A percentile compares a stretch with the other conserved stretches of the same genome.
Conservation (phyloP, 1,140 invertebrate genomes). For the Ephestia elutella region DNA sequence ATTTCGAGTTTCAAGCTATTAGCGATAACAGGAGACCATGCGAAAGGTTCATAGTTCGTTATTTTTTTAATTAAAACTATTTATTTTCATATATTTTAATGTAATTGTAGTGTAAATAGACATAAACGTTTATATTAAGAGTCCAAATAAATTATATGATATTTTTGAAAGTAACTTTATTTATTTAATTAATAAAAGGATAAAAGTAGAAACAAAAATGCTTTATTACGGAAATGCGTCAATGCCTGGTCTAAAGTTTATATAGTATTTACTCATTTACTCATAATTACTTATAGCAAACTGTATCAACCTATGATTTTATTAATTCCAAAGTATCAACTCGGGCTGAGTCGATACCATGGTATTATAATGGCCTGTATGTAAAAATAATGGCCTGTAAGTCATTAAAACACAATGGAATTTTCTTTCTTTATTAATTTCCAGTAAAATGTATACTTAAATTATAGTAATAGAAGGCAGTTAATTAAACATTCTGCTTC, state of each 20-base stretch:
- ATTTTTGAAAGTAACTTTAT: too few relatives aligned
- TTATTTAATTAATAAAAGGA: too few relatives aligned
- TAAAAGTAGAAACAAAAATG: slow-evolving; percentile 11
- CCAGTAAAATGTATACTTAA: slow-evolving; percentile 4
- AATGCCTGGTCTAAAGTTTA: too few relatives aligned
- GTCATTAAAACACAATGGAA: background rate
- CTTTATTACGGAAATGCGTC: too few relatives aligned
- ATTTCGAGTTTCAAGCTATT: slow-evolving; percentile 38
- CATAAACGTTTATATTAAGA: background rate
- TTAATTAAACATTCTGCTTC: background rate
- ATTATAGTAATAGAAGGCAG: background rate
- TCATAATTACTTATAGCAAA: too few relatives aligned
- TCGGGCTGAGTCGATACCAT: too few relatives aligned
- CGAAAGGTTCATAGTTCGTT: background rate
- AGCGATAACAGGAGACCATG: slow-evolving; percentile 13
- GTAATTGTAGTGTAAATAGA: background rate
- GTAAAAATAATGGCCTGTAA: too few relatives aligned
- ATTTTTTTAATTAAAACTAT: background rate
- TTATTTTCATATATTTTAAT: background rate
- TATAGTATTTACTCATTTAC: too few relatives aligned
- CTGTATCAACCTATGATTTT: too few relatives aligned
- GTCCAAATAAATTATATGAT: background rate
- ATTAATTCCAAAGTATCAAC: too few relatives aligned
- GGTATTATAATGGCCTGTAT: too few relatives aligned
- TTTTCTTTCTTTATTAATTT: slow-evolving; percentile 7